These are phyloP conservation scores for Camponotus fellah DNA, from an alignment of 2,888 invertebrate genomes.

Conservation along the genomic window DNA sequence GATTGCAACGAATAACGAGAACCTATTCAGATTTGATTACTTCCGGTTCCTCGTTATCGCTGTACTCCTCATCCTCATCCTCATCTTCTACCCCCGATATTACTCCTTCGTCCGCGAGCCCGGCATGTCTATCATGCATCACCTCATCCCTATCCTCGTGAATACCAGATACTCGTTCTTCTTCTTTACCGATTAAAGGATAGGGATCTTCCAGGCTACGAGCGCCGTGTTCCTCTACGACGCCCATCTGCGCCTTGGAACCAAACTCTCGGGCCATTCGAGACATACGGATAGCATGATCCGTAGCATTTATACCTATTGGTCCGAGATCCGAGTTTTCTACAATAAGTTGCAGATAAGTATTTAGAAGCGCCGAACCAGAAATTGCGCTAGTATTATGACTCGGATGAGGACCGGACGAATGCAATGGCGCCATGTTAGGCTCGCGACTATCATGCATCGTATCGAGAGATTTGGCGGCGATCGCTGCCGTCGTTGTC, in stretches of 20 bases:
- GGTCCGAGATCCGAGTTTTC: constrained; percentile 91
- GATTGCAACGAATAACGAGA: not conserved
- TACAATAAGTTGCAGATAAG: constrained; percentile 95
- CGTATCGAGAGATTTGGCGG: constrained; percentile 90
- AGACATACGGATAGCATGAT: constrained; percentile 89
- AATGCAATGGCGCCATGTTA: constrained; percentile 88
- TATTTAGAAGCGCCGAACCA: constrained; percentile 93
- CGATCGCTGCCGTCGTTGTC: constrained; percentile 88
- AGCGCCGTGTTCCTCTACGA: constrained; percentile 86
- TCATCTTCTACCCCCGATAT: constrained; percentile 81
- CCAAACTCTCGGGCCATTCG: constrained; percentile 86
- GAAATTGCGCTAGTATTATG: constrained; percentile 84
- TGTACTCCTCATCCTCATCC: constrained; percentile 80
- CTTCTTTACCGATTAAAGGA: constrained; percentile 83
- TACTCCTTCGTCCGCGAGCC: constrained; percentile 78
- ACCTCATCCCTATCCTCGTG: constrained; percentile 80
- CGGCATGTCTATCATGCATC: constrained; percentile 75
- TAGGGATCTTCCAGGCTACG: constrained; percentile 81
- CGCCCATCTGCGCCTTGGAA: constrained; percentile 92
- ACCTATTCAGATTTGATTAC: constrained; percentile 81
- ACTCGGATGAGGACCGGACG: constrained; percentile 75
- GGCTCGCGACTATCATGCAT: constrained; percentile 90
- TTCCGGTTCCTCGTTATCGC: constrained; percentile 84
- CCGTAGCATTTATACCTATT: constrained; percentile 88
- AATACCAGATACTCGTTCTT: constrained; percentile 78